Evolutionary conservation across 2,797 vertebrate species (phyloP).

Genomic region (Acrossocheilus wenchowensis): DNA sequence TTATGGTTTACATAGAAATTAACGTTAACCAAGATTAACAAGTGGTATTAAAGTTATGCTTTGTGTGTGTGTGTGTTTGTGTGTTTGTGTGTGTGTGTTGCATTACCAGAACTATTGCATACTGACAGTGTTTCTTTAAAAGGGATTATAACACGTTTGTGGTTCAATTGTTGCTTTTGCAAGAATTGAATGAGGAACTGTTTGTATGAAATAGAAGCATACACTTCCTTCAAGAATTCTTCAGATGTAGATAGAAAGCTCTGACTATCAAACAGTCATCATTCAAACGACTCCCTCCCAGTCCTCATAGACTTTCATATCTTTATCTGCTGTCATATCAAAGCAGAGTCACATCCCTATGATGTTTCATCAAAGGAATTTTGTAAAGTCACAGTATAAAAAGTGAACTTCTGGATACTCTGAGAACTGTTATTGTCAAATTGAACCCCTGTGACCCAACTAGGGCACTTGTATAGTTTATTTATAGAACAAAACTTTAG

Average conservation of each 20-base stretch:
- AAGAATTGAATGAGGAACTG: conserved; percentile 3
- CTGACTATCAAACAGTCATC: neutral
- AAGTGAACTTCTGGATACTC: neutral
- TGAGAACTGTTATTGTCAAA: neutral
- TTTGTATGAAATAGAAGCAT: neutral
- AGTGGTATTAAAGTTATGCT: neutral
- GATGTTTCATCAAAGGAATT: conserved; percentile 26
- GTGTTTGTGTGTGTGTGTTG: neutral
- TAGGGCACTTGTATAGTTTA: neutral
- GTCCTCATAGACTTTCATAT: neutral
- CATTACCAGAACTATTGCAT: neutral
- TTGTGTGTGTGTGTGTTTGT: neutral
- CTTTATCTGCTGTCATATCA: conserved; percentile 14
- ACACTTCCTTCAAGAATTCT: conserved; percentile 9
- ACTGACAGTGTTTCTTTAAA: neutral
- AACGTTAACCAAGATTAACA: neutral
- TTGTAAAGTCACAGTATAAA: conserved; percentile 1
- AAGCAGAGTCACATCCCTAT: neutral
- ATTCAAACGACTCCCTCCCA: neutral
- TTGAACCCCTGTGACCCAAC: neutral
- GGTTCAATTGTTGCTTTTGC: neutral
- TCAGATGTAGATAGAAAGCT: neutral
- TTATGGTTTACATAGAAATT: neutral
- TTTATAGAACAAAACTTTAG: neutral
- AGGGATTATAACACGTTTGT: neutral